These are phyloP conservation scores for Ctenomys sociabilis DNA, from an alignment of 2,113 vertebrate genomes.

Conservation along the genomic window DNA sequence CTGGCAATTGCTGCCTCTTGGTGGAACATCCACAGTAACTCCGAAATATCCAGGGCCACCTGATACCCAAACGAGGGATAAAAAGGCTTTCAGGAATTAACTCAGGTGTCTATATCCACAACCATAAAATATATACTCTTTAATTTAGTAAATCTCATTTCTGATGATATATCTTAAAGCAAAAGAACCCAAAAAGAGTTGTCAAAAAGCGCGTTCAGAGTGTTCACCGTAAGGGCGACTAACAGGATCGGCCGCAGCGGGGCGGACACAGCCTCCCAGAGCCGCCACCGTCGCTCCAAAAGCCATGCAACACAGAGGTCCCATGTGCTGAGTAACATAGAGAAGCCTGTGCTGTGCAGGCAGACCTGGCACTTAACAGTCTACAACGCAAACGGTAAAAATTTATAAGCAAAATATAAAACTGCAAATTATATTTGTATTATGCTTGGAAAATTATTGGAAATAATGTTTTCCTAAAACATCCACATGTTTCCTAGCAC, in stretches of 20 bases:
- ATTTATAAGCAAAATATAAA: background rate
- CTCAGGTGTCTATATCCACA: background rate
- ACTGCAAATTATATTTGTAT: background rate
- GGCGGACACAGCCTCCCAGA: background rate
- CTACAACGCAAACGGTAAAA: background rate
- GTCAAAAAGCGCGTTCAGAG: background rate
- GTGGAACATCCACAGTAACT: background rate
- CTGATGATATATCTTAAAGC: background rate
- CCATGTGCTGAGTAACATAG: background rate
- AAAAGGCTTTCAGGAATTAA: constrained; percentile 36
- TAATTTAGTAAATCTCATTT: constrained; percentile 35
- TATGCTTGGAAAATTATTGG: background rate
- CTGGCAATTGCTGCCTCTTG: background rate
- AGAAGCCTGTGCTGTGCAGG: background rate
- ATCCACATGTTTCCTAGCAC: constrained; percentile 14
- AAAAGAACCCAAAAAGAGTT: background rate
- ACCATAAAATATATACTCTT: constrained; percentile 32
- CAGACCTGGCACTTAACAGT: background rate
- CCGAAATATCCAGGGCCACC: background rate
- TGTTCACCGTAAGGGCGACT: background rate
- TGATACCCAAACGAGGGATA: background rate
- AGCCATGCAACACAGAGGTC: background rate
- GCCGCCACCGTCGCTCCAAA: background rate
- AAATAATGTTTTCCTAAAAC: background rate
- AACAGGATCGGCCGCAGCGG: background rate